Percentiles rank a stretch among this genome's conserved stretches.
phyloP scores from a whole-genome alignment of 2,888 invertebrate genomes.

The Lasius fuliginosus region DNA sequence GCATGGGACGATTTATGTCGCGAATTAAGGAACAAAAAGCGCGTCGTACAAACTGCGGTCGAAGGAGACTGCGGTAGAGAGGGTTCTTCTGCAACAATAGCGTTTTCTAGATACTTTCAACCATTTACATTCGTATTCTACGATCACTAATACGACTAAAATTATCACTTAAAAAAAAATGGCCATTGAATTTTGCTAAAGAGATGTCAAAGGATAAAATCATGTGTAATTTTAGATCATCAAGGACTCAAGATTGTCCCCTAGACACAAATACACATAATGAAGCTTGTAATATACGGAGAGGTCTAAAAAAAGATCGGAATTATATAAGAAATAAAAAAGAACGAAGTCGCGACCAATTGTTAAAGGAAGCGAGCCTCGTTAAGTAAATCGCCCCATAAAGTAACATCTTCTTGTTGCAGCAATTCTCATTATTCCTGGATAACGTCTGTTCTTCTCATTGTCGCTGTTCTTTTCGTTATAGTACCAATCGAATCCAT shows the following conservation, averaged over 20 bases:
- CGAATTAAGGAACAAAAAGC: constrained; percentile 26
- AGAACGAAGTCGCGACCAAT: constrained; percentile 16
- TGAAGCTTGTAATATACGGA: background rate
- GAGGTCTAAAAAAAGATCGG: constrained; percentile 11
- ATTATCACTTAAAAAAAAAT: background rate
- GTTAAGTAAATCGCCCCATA: constrained; percentile 44
- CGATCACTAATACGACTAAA: background rate
- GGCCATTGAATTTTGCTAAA: background rate
- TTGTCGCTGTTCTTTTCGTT: background rate
- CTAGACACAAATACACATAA: constrained; percentile 18
- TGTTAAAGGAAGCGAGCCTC: constrained; percentile 45
- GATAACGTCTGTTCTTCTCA: background rate
- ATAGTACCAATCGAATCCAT: background rate
- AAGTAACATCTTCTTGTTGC: constrained; percentile 14
- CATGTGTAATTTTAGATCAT: background rate
- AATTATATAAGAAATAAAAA: constrained; percentile 10
- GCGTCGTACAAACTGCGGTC: background rate
- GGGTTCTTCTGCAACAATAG: background rate
- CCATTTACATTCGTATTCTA: background rate
- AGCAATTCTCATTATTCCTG: constrained; percentile 27
- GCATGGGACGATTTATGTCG: constrained; percentile 14
- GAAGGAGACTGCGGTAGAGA: background rate
- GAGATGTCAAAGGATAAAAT: background rate
- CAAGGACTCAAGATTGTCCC: background rate
- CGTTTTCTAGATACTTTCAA: background rate